Conservation (phyloP, 2,888 invertebrate genomes). For the Ischnus inquisitorius region DNA sequence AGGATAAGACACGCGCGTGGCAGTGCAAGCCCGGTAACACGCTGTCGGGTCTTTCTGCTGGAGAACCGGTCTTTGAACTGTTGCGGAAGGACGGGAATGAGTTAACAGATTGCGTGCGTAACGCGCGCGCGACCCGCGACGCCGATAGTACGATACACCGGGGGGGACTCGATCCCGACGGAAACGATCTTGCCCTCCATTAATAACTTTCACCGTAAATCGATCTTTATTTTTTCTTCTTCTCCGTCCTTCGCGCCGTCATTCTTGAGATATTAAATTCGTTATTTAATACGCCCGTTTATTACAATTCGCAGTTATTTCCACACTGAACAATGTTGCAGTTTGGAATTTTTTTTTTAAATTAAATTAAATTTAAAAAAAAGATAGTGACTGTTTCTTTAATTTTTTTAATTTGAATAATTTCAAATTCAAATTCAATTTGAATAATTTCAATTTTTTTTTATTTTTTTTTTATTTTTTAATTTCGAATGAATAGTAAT, state of each 20-base stretch:
- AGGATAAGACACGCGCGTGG: neutral
- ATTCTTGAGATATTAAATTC: neutral
- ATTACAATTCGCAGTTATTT: neutral
- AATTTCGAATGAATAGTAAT: no score
- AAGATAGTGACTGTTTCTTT: no score
- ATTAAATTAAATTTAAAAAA: no score
- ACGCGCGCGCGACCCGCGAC: slow-evolving; percentile 24
- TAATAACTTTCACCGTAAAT: slow-evolving; percentile 12
- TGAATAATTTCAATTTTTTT: no score
- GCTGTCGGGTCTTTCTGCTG: neutral
- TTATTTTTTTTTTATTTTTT: no score
- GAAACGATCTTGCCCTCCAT: neutral
- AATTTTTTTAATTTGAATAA: no score
- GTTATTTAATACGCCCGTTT: no score
- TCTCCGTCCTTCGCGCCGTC: neutral
- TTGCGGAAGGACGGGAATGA: slow-evolving; percentile 65
- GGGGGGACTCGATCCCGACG: neutral
- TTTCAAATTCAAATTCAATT: no score
- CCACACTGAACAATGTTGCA: no score
- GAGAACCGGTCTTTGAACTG: slow-evolving; percentile 63
- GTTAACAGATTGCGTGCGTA: slow-evolving; percentile 32
- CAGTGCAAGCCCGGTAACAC: neutral
- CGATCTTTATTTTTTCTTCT: neutral
- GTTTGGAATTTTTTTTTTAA: no score
- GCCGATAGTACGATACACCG: neutral